A percentile compares a stretch with the other conserved stretches of the same genome.
phyloP scores from a whole-genome alignment of 2,797 vertebrate species.

The Buceros bicornis region DNA sequence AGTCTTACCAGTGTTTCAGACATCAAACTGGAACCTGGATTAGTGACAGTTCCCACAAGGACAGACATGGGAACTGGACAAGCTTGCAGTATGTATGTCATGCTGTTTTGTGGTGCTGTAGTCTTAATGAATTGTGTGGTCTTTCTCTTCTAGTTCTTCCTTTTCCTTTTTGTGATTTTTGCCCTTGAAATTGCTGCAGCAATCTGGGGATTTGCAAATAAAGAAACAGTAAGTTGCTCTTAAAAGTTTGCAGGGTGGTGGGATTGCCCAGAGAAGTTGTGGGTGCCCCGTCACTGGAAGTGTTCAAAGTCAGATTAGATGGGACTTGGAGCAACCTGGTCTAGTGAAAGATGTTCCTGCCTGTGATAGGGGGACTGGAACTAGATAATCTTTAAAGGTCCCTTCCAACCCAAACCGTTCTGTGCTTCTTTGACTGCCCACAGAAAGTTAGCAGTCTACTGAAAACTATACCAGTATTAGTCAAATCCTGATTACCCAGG shows the following conservation, averaged over 20 bases:
- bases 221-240: constrained; percentile 86
- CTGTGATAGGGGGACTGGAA: accelerated
- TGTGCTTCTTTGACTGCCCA: neutral
- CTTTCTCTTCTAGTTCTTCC: constrained; percentile 88
- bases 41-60: neutral
- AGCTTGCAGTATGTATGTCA: neutral
- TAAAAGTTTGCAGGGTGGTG: neutral
- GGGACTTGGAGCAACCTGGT: neutral
- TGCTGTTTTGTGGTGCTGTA: neutral
- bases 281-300: neutral
- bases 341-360: neutral
- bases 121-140: neutral
- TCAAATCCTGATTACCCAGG: neutral
- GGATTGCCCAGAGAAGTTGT: neutral
- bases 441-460: neutral
- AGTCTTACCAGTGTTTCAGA: neutral
- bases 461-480: neutral
- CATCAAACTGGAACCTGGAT: neutral
- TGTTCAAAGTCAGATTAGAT: neutral
- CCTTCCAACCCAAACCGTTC: neutral
- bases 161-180: constrained; percentile 94
- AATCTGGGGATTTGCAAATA: constrained; percentile 96
- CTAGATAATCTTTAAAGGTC: neutral
- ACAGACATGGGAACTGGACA: neutral
- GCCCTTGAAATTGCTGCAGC: constrained; percentile 93